Evolutionary conservation across 2,888 invertebrate genomes (phyloP).

Genomic region (Syrista parreyssii): DNA sequence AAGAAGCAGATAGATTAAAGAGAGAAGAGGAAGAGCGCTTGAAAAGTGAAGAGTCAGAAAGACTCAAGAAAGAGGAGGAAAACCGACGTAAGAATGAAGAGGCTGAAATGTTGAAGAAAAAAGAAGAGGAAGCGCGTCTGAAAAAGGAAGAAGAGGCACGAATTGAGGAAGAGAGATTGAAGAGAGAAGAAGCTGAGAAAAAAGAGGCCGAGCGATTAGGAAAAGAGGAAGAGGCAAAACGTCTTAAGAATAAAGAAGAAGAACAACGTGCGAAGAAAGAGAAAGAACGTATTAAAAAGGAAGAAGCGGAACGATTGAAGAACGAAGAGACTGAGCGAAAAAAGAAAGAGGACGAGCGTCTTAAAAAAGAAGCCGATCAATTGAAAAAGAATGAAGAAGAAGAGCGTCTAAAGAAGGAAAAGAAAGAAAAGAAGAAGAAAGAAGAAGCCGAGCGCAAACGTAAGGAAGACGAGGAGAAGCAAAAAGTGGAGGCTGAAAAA

Average conservation of each 20-base stretch:
- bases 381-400: constrained; percentile 25
- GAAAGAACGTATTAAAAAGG: constrained; percentile 29
- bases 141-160: constrained; percentile 21
- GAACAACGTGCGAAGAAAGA: constrained; percentile 30
- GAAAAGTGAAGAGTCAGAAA: constrained; percentile 15
- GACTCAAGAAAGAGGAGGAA: constrained; percentile 9
- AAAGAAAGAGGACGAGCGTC: constrained; percentile 16
- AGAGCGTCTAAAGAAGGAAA: constrained; percentile 46
- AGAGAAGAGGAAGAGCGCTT: constrained; percentile 16
- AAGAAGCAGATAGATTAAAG: constrained; percentile 20
- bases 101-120: constrained; percentile 29
- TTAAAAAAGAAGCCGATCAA: constrained; percentile 22
- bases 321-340: constrained; percentile 12
- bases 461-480: constrained; percentile 34
- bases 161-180: constrained; percentile 7
- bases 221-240: constrained; percentile 37
- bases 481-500: constrained; percentile 27
- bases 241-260: constrained; percentile 27
- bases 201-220: constrained; percentile 22
- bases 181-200: constrained; percentile 16
- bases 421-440: constrained; percentile 24
- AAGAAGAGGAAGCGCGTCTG: constrained; percentile 32
- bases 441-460: constrained; percentile 14
- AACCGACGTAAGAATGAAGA: constrained; percentile 17
- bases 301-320: constrained; percentile 20